Conservation (phyloP, 2,888 invertebrate genomes). For the Hecatera dysodea region DNA sequence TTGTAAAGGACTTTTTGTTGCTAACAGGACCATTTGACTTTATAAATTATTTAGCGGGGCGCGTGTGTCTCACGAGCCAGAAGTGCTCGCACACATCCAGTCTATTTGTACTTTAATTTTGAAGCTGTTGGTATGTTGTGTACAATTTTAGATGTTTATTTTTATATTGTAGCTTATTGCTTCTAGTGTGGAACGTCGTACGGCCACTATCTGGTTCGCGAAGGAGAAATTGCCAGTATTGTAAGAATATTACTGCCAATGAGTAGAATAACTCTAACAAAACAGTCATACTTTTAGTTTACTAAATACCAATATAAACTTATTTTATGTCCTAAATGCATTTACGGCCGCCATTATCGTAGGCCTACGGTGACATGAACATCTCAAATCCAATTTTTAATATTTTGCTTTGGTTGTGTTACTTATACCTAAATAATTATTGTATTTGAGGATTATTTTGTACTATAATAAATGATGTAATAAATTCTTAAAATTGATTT, state of each 20-base stretch:
- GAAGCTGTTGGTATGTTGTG: slow-evolving; percentile 77
- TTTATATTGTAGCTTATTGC: slow-evolving; percentile 79
- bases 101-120: slow-evolving; percentile 72
- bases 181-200: slow-evolving; percentile 57
- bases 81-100: slow-evolving; percentile 30
- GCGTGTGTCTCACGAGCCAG: slow-evolving; percentile 11
- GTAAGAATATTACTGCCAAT: slow-evolving; percentile 81
- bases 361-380: slow-evolving; percentile 80
- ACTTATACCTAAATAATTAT: slow-evolving; percentile 89
- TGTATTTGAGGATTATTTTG: slow-evolving; percentile 91
- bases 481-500: slow-evolving; percentile 86
- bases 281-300: slow-evolving; percentile 82
- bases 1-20: slow-evolving; percentile 61
- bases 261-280: slow-evolving; percentile 80
- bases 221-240: slow-evolving; percentile 78
- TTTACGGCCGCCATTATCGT: slow-evolving; percentile 80
- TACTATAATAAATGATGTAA: slow-evolving; percentile 88
- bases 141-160: slow-evolving; percentile 85
- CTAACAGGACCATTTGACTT: slow-evolving; percentile 49
- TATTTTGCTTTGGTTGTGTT: slow-evolving; percentile 91
- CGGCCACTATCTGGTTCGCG: slow-evolving; percentile 57
- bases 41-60: slow-evolving; percentile 44
- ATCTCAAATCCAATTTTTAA: slow-evolving; percentile 88
- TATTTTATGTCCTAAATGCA: slow-evolving; percentile 81
- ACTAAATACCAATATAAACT: slow-evolving; percentile 76